Base-by-base conservation (phyloP, 2,113 vertebrate species). In the Galemys pyrenaicus region DNA sequence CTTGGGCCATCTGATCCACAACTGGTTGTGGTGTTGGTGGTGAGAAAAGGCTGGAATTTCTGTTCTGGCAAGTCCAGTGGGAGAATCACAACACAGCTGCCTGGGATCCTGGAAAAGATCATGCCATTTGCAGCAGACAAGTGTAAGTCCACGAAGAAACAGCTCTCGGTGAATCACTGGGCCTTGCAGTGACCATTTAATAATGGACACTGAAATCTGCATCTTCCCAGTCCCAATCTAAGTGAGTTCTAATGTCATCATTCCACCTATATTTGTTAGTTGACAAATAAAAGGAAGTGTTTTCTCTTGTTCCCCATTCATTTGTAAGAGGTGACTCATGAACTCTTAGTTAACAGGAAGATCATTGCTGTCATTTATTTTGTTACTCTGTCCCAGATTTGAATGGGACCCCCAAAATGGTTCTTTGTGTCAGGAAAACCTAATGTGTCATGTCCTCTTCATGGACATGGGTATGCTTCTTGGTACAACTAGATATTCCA, bases 291-390 rank as follows among this genome's bases (percentile, higher is more conserved):
- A 86, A 77, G 65, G 79, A 86, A 70, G 16, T 41, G 2, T 58
- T 75, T 85, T 87, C 35, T 17, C 2, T 67, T 58, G 46, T 83
- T 46, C 30, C 13, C 1, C 56, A 46, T 92, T 90, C 16, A 32
- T 60, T 93, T 75, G 16, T 90, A 84, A 71, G n/a, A 74, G 30
- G 64, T 58, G 12, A 64, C 30, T 90, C 41, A 30, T 46, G 51
- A 49, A 28, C 85, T 85, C 65, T 86, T 94, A 68, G 44, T 65
- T 65, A 77, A 87, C 64, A 89, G 26, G 79, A 86, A 83, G 78
- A 54, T 39, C 12, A 32, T 49, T 65, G 35, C 30, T 89, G 16
- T 77, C 28, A 37, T 39, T 81, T 88, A 79, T 87, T 94, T 94
- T 46, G 41, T 67, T 80, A 15, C 37, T 89, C 46, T 93, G 35